A percentile compares a stretch with the other conserved stretches of the same genome.
These are phyloP conservation scores for Montipora capitata DNA, from an alignment of 92 coral and sea anemone species.

Conservation along the genomic window DNA sequence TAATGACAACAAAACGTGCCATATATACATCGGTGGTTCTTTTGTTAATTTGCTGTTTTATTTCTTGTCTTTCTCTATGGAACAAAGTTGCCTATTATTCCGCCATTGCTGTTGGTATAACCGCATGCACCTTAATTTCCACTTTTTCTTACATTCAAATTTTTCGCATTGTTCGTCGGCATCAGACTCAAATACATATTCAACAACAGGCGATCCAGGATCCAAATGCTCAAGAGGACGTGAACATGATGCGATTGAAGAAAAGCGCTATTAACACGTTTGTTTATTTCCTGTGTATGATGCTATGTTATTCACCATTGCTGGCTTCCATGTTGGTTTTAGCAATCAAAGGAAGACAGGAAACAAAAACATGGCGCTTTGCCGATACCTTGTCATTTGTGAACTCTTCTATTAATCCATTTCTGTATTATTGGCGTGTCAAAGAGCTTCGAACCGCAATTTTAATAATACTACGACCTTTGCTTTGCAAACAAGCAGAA, in stretches of 20 bases:
- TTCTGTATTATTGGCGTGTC: conserved; percentile 18
- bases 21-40: neutral
- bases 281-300: neutral
- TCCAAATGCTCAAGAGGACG: neutral
- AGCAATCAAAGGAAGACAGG: neutral
- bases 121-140: neutral
- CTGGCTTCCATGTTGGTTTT: conserved; percentile 18
- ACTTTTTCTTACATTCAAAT: conserved; percentile 8
- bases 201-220: conserved; percentile 6
- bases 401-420: conserved; percentile 16
- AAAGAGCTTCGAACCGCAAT: conserved; percentile 6
- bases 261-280: conserved; percentile 15
- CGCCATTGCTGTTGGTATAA: neutral
- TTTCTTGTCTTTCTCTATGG: neutral
- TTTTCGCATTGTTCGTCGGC: conserved; percentile 17
- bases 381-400: conserved; percentile 2
- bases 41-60: neutral
- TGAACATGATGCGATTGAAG: neutral
- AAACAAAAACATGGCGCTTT: neutral
- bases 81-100: neutral
- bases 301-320: conserved; percentile 5
- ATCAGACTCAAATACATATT: neutral
- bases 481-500: neutral
- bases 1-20: conserved; percentile 11
- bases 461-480: neutral